A percentile compares a stretch with the other conserved stretches of the same genome.
phyloP scores from a whole-genome alignment of 2,888 invertebrate species.

The Calliscelio sp. region DNA sequence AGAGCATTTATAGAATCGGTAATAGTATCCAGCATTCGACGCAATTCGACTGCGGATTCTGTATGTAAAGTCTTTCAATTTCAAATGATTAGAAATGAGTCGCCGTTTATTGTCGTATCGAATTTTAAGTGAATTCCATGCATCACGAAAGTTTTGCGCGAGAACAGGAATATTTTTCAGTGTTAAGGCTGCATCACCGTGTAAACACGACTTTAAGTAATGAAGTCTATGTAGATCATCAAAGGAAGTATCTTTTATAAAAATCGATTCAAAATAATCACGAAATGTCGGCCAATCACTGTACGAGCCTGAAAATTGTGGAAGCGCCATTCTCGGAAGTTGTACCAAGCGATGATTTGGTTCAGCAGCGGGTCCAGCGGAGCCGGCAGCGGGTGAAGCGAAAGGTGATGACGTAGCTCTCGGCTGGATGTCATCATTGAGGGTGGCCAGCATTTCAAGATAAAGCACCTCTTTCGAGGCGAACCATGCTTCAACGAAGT shows the following conservation, averaged over 20 bases:
- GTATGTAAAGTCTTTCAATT: neutral
- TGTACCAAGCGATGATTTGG: too few species aligned
- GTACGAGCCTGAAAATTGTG: too few species aligned
- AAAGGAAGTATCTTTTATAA: neutral
- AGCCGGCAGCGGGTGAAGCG: too few species aligned
- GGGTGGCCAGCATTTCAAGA: too few species aligned
- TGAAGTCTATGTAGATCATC: neutral
- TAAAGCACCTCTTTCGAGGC: too few species aligned
- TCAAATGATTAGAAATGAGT: neutral
- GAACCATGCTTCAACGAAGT: too few species aligned
- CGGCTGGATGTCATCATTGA: too few species aligned
- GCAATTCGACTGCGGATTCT: neutral
- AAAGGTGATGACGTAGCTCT: too few species aligned
- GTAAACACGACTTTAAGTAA: neutral
- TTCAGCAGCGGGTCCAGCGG: too few species aligned
- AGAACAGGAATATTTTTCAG: neutral
- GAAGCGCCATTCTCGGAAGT: too few species aligned
- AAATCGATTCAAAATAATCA: neutral
- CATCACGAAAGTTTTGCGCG: neutral
- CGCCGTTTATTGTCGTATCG: slow-evolving; percentile 13
- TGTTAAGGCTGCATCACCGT: neutral
- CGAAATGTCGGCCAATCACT: neutral
- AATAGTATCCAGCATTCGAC: neutral
- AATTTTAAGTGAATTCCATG: neutral
- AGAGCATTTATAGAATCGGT: neutral